Conservation (phyloP, 2,797 vertebrate species). For the Babyrousa celebensis region DNA sequence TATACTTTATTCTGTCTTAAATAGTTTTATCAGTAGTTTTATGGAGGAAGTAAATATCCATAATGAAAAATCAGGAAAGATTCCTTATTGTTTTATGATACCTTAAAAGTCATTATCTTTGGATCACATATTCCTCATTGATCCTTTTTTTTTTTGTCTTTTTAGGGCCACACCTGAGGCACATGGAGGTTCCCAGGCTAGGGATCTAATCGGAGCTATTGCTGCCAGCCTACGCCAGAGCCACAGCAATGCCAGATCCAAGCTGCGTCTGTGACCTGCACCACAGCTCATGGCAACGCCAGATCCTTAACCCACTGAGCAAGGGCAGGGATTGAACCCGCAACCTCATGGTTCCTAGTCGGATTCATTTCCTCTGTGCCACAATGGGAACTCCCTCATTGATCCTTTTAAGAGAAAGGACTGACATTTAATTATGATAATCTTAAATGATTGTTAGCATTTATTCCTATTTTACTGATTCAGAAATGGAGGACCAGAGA, state of each 20-base stretch:
- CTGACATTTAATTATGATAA: constrained; percentile 6
- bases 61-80: constrained; percentile 43
- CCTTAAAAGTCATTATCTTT: constrained; percentile 6
- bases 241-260: too few relatives aligned
- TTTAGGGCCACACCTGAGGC: too few relatives aligned
- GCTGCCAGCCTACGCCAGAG: too few relatives aligned
- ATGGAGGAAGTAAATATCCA: constrained; percentile 4
- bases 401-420: not conserved
- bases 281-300: too few relatives aligned
- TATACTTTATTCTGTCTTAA: constrained; percentile 23
- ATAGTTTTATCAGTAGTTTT: constrained; percentile 3
- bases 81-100: not conserved
- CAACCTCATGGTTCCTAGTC: too few relatives aligned
- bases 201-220: too few relatives aligned
- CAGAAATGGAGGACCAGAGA: constrained; percentile 42
- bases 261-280: too few relatives aligned
- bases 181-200: too few relatives aligned
- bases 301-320: too few relatives aligned
- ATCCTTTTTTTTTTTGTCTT: not conserved
- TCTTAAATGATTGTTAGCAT: not conserved
- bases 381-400: not conserved
- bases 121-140: not conserved
- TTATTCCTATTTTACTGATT: constrained; percentile 60
- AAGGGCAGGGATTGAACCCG: too few relatives aligned
- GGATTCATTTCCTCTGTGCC: too few relatives aligned